Evolutionary conservation across 2,888 invertebrate species (phyloP), one percentile per base, ranked within the genome.

Genomic region (Torymus texanus): DNA sequence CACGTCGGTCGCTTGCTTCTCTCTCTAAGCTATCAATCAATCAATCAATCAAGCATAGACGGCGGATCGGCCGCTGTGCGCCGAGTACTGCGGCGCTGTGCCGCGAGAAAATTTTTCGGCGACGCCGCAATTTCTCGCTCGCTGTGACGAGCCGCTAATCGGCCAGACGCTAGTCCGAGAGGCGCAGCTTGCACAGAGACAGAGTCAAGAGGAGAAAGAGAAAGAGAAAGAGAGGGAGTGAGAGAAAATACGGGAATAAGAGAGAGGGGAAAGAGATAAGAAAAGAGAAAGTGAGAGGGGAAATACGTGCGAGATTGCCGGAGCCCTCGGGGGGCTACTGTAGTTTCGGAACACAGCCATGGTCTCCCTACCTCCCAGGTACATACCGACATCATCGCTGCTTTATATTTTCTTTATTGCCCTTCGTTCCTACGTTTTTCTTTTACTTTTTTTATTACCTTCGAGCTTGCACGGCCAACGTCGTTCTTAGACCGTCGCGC

Each of bases 321-420:
- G 74, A 81, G 78, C 75, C 81, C 79, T 82, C 86, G 84, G 87
- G 87, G 88, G 88, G 88, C 88, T 89, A 89, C 92, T 91, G 91
- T 92, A 92, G 92, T 92, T 92, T 90, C 91, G 92, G 92, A 92
- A 92, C 92, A 92, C 92, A 92, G 92, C 92, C 92, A 92, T 92
- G 92, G 92, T 92, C 92, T 92, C 92, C 92, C 91, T 92, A 91
- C 92, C 92, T 91, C 92, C 92, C 91, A 92, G 92, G 92, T 92
- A 92, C 91, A 90, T 91, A 87, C 88, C 88, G 85, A 89, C 88
- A 88, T 89, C 89, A 86, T 89, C 87, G 86, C 85, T 83, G 77
- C 81, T 76, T 83, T 81, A 80, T 78, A 80, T 82, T 81, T 81
- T 80, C 78, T 82, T 82, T 84, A 81, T 75, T 79, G 70, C 76